Evolutionary conservation across 2,113 vertebrate genomes (phyloP), one percentile per base, ranked within the genome.

Genomic region (Ifrita kowaldi): DNA sequence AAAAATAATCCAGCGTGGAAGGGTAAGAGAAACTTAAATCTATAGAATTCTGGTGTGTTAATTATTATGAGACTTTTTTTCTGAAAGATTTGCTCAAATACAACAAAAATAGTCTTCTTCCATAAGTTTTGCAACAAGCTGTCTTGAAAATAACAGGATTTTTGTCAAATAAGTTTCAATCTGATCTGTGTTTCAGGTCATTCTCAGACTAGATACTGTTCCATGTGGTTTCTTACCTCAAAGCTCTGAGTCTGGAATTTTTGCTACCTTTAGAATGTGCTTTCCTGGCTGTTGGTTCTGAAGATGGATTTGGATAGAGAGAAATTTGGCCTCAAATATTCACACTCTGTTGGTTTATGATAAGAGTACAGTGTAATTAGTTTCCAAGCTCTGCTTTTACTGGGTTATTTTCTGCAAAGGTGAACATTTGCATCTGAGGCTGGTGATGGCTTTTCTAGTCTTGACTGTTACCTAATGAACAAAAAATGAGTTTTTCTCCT

Each of bases 1-100:
- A 53, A 99, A 98, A 93, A 98, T 99, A 83, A 98, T 99, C 88
- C 99, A 98, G 78, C 98, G 98, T 79, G 99, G 99, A 94, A 97
- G 98, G 98, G 99, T 99, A 98, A 98, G 98, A 80, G 13, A 37
- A 78, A 65, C 8, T 76, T 41, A 53, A 82, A 80, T 60, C 44
- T 5, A 37, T 0, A 10, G 22, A 87, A 41, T 42, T 57, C 27
- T 71, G 11, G 1, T 47, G 42, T 55, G 30, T 24, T 57, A 27
- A 35, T 77, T 46, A 14, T 33, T 73, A 8, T 53, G n/a, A 52
- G 30, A 20, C 30, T 70, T 9, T 56, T 56, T 84, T 60, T 41
- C 17, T 71, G 60, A 47, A 73, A 76, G 30, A 30, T 52, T 46
- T 85, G 8, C n/a, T 79, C 10, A 41, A 64, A 57, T 74, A 30